These are phyloP conservation scores for Dipus sagitta DNA, from an alignment of 2,797 vertebrate genomes.

Conservation along the genomic window DNA sequence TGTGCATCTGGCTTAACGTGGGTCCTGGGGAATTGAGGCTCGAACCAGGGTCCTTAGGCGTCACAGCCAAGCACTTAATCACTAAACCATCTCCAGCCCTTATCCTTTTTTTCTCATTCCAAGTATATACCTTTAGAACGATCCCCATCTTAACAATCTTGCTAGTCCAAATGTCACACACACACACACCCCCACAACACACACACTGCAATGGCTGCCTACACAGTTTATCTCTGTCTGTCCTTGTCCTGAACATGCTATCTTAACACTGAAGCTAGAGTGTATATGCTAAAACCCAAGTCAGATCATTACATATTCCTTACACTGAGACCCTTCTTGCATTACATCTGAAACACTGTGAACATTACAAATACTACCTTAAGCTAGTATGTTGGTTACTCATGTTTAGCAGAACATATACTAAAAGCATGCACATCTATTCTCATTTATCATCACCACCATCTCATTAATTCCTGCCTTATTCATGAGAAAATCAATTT, in stretches of 20 bases:
- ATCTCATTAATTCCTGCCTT: neutral
- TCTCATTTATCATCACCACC: neutral
- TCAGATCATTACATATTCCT: neutral
- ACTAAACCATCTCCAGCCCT: no score
- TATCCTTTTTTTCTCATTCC: neutral
- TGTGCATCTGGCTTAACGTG: no score
- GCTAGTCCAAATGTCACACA: neutral
- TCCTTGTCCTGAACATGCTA: neutral
- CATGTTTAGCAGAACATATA: neutral
- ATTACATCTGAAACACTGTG: neutral
- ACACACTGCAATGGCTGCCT: no score
- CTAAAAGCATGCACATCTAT: neutral
- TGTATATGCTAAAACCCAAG: slow-evolving; percentile 28
- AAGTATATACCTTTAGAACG: neutral
- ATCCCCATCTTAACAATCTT: neutral
- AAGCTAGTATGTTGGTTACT: neutral
- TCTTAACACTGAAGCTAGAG: neutral
- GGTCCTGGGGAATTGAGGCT: no score
- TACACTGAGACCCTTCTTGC: neutral
- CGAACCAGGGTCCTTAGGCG: no score
- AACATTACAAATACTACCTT: neutral
- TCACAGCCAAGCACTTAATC: no score
- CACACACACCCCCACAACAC: neutral
- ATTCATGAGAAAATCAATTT: neutral
- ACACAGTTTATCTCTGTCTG: neutral